Conservation (phyloP, 2,888 invertebrate species). For the Gymnosoma rotundatum region DNA sequence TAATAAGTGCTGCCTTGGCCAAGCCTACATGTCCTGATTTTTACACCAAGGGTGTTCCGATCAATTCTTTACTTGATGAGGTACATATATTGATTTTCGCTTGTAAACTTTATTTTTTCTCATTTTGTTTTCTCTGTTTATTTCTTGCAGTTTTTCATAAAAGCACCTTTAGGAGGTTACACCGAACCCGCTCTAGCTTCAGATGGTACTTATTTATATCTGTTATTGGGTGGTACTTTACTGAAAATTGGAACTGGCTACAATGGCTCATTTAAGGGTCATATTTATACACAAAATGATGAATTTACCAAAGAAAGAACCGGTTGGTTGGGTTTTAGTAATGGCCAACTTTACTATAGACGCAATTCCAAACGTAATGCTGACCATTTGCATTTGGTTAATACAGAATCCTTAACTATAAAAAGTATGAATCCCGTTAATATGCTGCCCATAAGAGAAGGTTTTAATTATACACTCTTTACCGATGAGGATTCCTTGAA, state of each 20-base stretch:
- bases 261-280: conserved; percentile 95
- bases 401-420: conserved; percentile 83
- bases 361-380: conserved; percentile 83
- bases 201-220: conserved; percentile 94
- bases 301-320: conserved; percentile 91
- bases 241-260: conserved; percentile 98
- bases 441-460: conserved; percentile 79
- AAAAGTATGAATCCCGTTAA: conserved; percentile 81
- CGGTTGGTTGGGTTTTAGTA: conserved; percentile 94
- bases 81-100: conserved; percentile 80
- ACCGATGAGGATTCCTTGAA: conserved; percentile 91
- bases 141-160: conserved; percentile 77
- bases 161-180: conserved; percentile 82
- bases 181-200: conserved; percentile 87
- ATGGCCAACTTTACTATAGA: conserved; percentile 91
- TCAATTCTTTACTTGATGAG: conserved; percentile 88
- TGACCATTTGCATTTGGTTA: conserved; percentile 82
- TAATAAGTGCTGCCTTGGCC: conserved; percentile 93
- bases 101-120: neutral
- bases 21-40: conserved; percentile 93
- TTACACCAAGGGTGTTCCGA: conserved; percentile 93
- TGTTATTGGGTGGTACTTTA: conserved; percentile 92
- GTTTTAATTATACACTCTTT: conserved; percentile 83
- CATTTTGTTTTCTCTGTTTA: neutral
- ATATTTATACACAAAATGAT: conserved; percentile 91